Conservation (phyloP, 2,797 vertebrate species). For the Coreius guichenoti region DNA sequence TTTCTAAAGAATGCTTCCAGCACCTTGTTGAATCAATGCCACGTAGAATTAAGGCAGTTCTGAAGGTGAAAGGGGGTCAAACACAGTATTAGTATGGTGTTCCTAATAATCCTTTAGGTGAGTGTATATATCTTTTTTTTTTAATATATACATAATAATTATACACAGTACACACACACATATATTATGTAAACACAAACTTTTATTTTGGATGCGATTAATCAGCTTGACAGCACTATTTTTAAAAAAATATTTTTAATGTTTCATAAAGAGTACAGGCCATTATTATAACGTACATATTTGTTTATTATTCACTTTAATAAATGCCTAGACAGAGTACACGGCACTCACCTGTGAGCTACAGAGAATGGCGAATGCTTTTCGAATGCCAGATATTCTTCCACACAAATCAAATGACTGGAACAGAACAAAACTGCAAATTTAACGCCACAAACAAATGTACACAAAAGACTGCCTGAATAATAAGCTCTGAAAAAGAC, state of each 20-base stretch:
- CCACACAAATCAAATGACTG: conserved; percentile 97
- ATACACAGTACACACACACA: too few species aligned
- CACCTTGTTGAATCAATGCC: too few species aligned
- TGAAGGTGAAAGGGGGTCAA: too few species aligned
- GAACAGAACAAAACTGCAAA: conserved; percentile 55
- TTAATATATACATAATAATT: too few species aligned
- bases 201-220: too few species aligned
- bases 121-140: too few species aligned
- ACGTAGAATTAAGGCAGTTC: too few species aligned
- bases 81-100: too few species aligned
- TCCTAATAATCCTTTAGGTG: too few species aligned
- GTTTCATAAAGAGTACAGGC: neutral
- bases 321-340: neutral
- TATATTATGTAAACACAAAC: too few species aligned
- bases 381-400: conserved; percentile 88
- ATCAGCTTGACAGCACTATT: too few species aligned
- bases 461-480: neutral
- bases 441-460: neutral
- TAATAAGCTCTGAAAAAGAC: neutral
- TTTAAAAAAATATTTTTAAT: neutral
- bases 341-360: conserved; percentile 88
- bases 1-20: too few species aligned
- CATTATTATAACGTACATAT: neutral
- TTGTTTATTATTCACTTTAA: neutral
- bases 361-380: conserved; percentile 90